Conservation (phyloP, 2,113 vertebrate genomes). For the Chlorocebus sabaeus region DNA sequence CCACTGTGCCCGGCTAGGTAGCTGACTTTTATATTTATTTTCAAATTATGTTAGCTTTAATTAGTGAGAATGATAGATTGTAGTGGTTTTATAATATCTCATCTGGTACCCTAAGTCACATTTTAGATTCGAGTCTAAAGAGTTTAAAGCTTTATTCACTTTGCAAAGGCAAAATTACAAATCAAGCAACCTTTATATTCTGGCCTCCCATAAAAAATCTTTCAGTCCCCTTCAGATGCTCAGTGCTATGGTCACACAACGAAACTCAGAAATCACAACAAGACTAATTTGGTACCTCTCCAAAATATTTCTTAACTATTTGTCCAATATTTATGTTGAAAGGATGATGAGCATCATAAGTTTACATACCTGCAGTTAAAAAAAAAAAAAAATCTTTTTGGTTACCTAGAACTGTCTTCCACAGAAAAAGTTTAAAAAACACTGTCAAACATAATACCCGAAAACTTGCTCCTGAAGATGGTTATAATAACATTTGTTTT, state of each 20-base stretch:
- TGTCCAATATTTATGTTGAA: not conserved
- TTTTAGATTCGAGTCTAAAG: not conserved
- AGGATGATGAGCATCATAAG: not conserved
- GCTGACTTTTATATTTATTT: not conserved
- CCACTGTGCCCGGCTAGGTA: not conserved
- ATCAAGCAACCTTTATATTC: not conserved
- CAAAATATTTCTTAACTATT: not conserved
- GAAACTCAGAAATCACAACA: not conserved
- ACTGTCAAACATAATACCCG: not conserved
- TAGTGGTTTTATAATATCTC: not conserved
- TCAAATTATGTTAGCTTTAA: not conserved
- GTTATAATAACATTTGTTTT: not conserved
- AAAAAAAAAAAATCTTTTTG: not conserved
- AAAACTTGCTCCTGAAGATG: not conserved
- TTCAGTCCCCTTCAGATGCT: not conserved
- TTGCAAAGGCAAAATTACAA: not conserved
- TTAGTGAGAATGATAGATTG: not conserved
- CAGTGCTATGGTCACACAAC: not conserved
- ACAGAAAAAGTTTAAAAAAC: not conserved
- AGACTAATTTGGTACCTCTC: not conserved
- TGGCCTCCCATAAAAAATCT: not conserved
- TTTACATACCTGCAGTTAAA: not conserved
- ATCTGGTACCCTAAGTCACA: not conserved
- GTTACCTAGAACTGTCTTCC: not conserved
- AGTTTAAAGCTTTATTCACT: not conserved